Conservation (phyloP, 2,113 vertebrate genomes). For the Ramphastos sulfuratus region DNA sequence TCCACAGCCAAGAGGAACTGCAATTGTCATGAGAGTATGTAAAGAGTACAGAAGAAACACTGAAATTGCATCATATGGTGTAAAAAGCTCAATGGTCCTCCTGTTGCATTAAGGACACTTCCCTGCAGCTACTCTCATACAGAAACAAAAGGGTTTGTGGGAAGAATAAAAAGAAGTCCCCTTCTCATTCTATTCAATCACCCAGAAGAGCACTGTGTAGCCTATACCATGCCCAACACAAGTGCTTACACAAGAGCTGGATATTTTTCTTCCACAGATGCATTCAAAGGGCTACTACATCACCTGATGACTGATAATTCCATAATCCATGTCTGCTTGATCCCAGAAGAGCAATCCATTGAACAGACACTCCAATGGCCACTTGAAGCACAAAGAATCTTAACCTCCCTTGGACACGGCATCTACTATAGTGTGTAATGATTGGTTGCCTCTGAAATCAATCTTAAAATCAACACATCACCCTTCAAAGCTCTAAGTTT, state of each 20-base stretch:
- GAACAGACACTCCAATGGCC: background rate
- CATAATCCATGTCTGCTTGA: fast-evolving
- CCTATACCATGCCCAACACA: background rate
- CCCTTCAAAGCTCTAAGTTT: background rate
- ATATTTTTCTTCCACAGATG: background rate
- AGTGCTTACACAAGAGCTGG: background rate
- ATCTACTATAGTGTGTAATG: background rate
- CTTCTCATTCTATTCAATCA: background rate
- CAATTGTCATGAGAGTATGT: fast-evolving
- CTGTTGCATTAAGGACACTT: background rate
- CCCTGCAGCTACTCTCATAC: background rate
- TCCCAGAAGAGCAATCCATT: background rate
- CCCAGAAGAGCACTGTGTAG: background rate
- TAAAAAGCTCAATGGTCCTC: background rate
- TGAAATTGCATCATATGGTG: too few species aligned
- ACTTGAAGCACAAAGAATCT: background rate
- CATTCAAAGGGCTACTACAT: background rate
- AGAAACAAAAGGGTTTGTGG: background rate
- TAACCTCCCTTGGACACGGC: background rate
- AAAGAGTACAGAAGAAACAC: background rate
- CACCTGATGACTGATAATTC: background rate
- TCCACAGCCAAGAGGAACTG: background rate
- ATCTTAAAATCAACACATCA: background rate
- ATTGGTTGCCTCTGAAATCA: background rate
- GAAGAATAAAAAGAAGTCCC: background rate